Evolutionary conservation across 2,888 invertebrate species (phyloP).

Genomic region (Drosophila putrida): DNA sequence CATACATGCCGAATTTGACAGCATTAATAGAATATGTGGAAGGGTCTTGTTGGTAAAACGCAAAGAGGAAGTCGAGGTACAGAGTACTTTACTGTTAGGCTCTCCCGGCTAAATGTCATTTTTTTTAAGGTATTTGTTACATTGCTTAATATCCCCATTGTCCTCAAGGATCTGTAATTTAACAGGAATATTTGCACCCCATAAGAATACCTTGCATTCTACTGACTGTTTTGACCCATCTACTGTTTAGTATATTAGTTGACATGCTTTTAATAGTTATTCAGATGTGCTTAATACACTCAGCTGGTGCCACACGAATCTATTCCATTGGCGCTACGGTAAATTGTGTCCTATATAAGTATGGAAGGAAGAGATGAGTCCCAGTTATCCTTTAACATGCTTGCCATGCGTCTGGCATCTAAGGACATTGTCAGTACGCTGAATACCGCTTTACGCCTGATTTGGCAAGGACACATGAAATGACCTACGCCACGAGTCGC

Average conservation of each 20-base stretch:
- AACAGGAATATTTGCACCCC: slow-evolving; percentile 21
- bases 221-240: slow-evolving; percentile 4
- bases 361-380: neutral
- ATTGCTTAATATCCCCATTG: too few species aligned
- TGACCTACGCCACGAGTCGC: slow-evolving; percentile 44
- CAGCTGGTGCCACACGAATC: slow-evolving; percentile 38
- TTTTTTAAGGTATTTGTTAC: too few species aligned
- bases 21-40: too few species aligned
- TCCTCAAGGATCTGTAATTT: neutral
- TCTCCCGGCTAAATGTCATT: too few species aligned
- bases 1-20: too few species aligned
- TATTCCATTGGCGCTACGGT: slow-evolving; percentile 31
- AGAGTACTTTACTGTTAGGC: too few species aligned
- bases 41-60: too few species aligned
- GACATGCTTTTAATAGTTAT: slow-evolving; percentile 39
- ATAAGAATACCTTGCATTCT: slow-evolving; percentile 5
- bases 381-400: slow-evolving; percentile 27
- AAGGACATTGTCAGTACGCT: slow-evolving; percentile 38
- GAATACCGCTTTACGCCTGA: slow-evolving; percentile 40
- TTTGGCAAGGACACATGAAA: slow-evolving; percentile 53
- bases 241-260: slow-evolving; percentile 9
- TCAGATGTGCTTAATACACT: slow-evolving; percentile 51
- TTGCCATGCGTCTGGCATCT: slow-evolving; percentile 31
- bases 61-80: too few species aligned
- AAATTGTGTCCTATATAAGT: slow-evolving; percentile 18